These are phyloP conservation scores for Drosophila helvetica DNA, from an alignment of 2,888 invertebrate species.

Conservation along the genomic window DNA sequence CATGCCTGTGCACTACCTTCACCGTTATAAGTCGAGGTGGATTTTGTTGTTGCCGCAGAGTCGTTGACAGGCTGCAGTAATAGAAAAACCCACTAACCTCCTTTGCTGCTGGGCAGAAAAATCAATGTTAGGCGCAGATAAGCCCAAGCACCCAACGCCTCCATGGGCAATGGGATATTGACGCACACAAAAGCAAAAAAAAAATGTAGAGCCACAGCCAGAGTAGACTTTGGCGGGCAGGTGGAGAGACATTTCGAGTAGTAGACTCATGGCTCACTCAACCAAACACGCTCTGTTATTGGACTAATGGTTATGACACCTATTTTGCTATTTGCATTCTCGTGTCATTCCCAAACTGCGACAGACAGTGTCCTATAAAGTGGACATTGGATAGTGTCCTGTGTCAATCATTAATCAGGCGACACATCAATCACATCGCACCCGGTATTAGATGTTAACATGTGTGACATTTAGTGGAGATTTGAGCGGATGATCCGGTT, in stretches of 20 bases:
- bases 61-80: slow-evolving; percentile 46
- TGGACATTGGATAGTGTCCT: neutral
- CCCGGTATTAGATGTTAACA: neutral
- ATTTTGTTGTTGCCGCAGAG: slow-evolving; percentile 30
- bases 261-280: slow-evolving; percentile 18
- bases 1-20: slow-evolving; percentile 35
- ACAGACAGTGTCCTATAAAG: neutral
- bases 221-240: slow-evolving; percentile 18
- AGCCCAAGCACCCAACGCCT: slow-evolving; percentile 10
- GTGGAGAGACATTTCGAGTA: slow-evolving; percentile 3
- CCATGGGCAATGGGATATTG: slow-evolving; percentile 13
- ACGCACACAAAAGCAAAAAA: slow-evolving; percentile 22
- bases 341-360: neutral
- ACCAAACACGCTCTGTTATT: slow-evolving; percentile 38
- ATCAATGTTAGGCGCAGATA: slow-evolving; percentile 56
- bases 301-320: slow-evolving; percentile 50
- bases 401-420: neutral
- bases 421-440: neutral
- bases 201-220: slow-evolving; percentile 4
- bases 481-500: neutral
- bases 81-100: slow-evolving; percentile 44
- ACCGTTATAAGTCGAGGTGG: slow-evolving; percentile 36
- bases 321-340: slow-evolving; percentile 35
- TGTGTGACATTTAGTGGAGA: neutral
- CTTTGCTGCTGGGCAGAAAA: slow-evolving; percentile 46